Conservation (phyloP, 2,888 invertebrate genomes). For the Tortrix viridana region DNA sequence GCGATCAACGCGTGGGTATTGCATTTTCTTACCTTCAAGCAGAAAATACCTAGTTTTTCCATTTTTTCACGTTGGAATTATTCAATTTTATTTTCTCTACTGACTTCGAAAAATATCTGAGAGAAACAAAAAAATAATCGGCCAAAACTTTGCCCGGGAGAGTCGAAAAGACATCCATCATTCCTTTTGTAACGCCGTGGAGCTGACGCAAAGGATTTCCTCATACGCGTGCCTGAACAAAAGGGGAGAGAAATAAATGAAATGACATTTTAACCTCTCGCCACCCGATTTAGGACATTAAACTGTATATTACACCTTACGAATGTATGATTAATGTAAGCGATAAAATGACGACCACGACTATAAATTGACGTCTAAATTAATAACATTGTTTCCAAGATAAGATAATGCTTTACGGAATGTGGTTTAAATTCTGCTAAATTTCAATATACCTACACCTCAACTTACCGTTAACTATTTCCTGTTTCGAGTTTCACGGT, state of each 20-base stretch:
- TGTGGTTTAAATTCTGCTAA: slow-evolving; percentile 22
- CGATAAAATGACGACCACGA: slow-evolving; percentile 10
- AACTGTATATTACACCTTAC: background rate
- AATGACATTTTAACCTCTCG: slow-evolving; percentile 11
- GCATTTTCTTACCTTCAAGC: slow-evolving; percentile 10
- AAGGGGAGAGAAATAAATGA: slow-evolving; percentile 15
- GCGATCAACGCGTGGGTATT: slow-evolving; percentile 17
- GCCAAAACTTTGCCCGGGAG: slow-evolving; percentile 26
- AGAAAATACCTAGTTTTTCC: slow-evolving; percentile 1
- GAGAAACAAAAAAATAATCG: slow-evolving; percentile 26
- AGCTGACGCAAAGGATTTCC: slow-evolving; percentile 30
- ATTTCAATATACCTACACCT: slow-evolving; percentile 14
- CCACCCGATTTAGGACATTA: background rate
- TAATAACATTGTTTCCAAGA: slow-evolving; percentile 19
- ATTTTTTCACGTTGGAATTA: slow-evolving; percentile 15
- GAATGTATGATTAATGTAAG: slow-evolving; percentile 10
- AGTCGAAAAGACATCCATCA: slow-evolving; percentile 35
- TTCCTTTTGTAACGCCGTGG: slow-evolving; percentile 30
- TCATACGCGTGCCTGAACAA: slow-evolving; percentile 21
- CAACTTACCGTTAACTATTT: background rate
- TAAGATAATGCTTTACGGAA: slow-evolving; percentile 16
- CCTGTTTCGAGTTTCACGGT: slow-evolving; percentile 1
- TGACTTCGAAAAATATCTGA: slow-evolving; percentile 9
- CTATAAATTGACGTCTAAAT: slow-evolving; percentile 16
- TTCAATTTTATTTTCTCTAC: slow-evolving; percentile 26